Percentiles rank a stretch among this genome's conserved stretches.
Evolutionary conservation across 2,797 vertebrate species (phyloP).

Genomic region (Brachyrhaphis roseni): DNA sequence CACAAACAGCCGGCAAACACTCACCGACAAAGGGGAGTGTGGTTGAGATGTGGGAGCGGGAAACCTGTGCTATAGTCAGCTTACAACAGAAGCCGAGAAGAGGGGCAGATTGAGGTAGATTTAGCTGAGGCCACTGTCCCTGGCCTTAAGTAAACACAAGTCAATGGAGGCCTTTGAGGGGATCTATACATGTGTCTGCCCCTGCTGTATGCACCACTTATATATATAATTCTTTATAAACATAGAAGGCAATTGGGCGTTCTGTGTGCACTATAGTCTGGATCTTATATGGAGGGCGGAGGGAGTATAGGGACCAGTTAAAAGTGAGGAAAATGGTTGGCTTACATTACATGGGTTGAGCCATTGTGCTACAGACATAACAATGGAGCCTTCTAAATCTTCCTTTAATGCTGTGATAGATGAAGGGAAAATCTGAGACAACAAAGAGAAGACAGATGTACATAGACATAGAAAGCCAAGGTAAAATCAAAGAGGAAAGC

Average conservation of each 20-base stretch:
- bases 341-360: slow-evolving; percentile 64
- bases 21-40: slow-evolving; percentile 17
- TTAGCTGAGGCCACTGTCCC: slow-evolving; percentile 68
- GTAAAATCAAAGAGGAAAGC: slow-evolving; percentile 50
- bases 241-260: slow-evolving; percentile 51
- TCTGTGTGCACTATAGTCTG: slow-evolving; percentile 34
- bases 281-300: slow-evolving; percentile 23
- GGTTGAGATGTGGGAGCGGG: slow-evolving; percentile 14
- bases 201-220: slow-evolving; percentile 55
- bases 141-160: slow-evolving; percentile 69
- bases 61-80: slow-evolving; percentile 34
- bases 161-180: slow-evolving; percentile 73
- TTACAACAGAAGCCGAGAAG: slow-evolving; percentile 38
- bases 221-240: slow-evolving; percentile 63
- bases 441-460: slow-evolving; percentile 78
- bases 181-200: slow-evolving; percentile 55
- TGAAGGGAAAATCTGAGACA: slow-evolving; percentile 58
- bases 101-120: slow-evolving; percentile 60
- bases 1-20: slow-evolving; percentile 7
- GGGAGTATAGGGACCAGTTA: slow-evolving; percentile 49
- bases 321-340: slow-evolving; percentile 81
- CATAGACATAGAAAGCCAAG: slow-evolving; percentile 70
- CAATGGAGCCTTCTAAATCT: slow-evolving; percentile 67
- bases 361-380: slow-evolving; percentile 77
- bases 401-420: slow-evolving; percentile 74